Conservation (phyloP, 2,113 vertebrate species). For the Clarias batrachus region DNA sequence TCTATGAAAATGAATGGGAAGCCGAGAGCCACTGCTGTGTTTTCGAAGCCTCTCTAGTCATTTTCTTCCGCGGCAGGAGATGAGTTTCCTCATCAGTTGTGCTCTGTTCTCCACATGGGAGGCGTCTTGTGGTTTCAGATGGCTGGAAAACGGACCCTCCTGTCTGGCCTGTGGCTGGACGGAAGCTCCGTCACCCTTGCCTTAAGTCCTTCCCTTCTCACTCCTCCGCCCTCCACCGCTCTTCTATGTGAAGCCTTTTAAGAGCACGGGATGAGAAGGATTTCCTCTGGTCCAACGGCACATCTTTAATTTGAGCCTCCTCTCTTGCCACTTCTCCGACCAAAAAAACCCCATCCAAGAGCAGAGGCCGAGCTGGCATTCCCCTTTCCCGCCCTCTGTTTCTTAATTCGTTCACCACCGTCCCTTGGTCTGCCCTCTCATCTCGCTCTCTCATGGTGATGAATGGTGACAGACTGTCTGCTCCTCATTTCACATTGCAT, state of each 20-base stretch:
- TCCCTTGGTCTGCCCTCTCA: conserved; percentile 60
- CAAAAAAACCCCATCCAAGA: conserved; percentile 71
- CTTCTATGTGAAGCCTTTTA: conserved; percentile 51
- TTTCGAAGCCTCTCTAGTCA: conserved; percentile 43
- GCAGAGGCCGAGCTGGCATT: conserved; percentile 66
- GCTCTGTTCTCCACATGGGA: conserved; percentile 48
- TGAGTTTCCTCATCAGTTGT: conserved; percentile 31
- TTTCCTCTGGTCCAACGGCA: conserved; percentile 72
- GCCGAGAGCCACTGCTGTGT: conserved; percentile 10
- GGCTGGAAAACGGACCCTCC: conserved; percentile 61
- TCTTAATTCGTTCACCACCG: conserved; percentile 55
- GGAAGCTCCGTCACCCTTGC: conserved; percentile 64
- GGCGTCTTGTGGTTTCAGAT: conserved; percentile 62
- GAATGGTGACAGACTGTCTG: conserved; percentile 74
- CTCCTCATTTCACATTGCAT: conserved; percentile 36
- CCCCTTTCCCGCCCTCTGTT: conserved; percentile 53
- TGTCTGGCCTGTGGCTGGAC: conserved; percentile 66
- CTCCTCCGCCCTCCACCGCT: conserved; percentile 64
- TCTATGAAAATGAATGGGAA: conserved; percentile 48
- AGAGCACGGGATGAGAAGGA: conserved; percentile 66
- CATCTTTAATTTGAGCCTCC: conserved; percentile 77
- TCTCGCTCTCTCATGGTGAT: conserved; percentile 67
- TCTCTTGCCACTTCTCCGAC: conserved; percentile 75
- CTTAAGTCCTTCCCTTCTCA: conserved; percentile 66
- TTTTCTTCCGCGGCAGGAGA: conserved; percentile 36